Base-by-base conservation (phyloP, 2,113 vertebrate species). In the Turdus rufiventris region DNA sequence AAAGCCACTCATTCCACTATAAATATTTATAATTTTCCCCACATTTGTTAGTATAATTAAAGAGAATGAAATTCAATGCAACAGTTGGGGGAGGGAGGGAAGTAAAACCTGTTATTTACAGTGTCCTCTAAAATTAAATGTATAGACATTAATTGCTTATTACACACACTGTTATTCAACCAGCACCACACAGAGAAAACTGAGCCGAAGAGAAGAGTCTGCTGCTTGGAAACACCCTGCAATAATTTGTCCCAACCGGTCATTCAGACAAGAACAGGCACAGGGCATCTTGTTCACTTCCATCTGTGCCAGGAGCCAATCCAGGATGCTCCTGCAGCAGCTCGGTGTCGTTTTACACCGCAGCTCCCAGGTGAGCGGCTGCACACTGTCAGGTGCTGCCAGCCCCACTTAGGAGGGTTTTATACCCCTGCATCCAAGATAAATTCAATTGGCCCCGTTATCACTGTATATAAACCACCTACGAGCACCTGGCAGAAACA, bases 1-100 rank as follows among this genome's bases (percentile, higher is more conserved):
- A 93, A 91, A 96, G 94, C 89, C 85, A 80, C 67, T 14, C 79
- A 88, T 91, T 88, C 85, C 89, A 95, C 74, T 88, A 94, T 97
- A 97, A 95, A 97, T 96, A 96, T 96, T 96, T 96, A 97, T 96
- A 58, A 74, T 93, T 91, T 95, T 62, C 84, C 63, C 74, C 92
- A 89, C 92, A 95, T 96, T 96, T 96, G 95, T 96, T 93, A 96
- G 92, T 87, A 91, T 93, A 97, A 97, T 95, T 94, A 94, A 94
- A 91, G 89, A 90, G 86, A 95, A 94, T 28, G 78, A 96, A 95
- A 95, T 95, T 95, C 93, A 95, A 91, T 71, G 91, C 95, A 96
- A 95, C 91, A 95, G 94, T 96, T 95, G 94, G 91, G 94, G 93
- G 77, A 95, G 82, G 91, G 85, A 97, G 25, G 91, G 74, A 96